Evolutionary conservation across 1,140 invertebrate species (phyloP), one percentile per base, ranked within the genome.

Genomic region (Drosophila mayri): DNA sequence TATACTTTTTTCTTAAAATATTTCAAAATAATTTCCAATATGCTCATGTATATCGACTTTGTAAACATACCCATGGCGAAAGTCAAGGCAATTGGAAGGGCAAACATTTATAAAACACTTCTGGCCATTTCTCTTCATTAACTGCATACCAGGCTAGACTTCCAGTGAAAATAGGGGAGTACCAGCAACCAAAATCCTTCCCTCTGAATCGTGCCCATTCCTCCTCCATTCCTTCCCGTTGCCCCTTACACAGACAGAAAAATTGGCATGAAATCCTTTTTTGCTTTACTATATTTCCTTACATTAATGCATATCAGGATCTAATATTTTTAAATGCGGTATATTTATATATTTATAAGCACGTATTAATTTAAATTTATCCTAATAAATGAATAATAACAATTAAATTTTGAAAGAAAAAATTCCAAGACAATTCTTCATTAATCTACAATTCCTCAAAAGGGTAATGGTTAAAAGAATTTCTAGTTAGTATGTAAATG

Each of bases 71-170:
- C 41, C 32, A 22, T 20, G 32, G 46, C 25, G 9, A 37, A 37
- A 30, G 38, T 41, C 28, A 40, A 40, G 37, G 38, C 47, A 64
- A 50, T 57, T 62, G 57, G 40, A 50, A 65, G 63, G 63, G 76
- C 57, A 73, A 82, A 76, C 76, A 81, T 82, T 86, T 81, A 86
- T 81, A 86, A 86, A 86, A 86, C 83, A 87, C 79, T 87, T 79
- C 82, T 71, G 72, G 76, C 71, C 83, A 88, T 88, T 88, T 87
- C 84, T 88, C 79, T 88, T 88, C 84, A 87, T 88, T 88, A 80
- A 77, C 63, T 79, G 65, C 65, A 67, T 61, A 47, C 64, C 62
- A 63, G 59, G 40, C 61, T 37, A 40, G 22, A 59, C 40, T 35
- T 32, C 28, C 40, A 55, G 49, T 61, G 22, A 25, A 52, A 64